phyloP scores from a whole-genome alignment of 23 tunicate genomes.

The Trididemnum clinides region DNA sequence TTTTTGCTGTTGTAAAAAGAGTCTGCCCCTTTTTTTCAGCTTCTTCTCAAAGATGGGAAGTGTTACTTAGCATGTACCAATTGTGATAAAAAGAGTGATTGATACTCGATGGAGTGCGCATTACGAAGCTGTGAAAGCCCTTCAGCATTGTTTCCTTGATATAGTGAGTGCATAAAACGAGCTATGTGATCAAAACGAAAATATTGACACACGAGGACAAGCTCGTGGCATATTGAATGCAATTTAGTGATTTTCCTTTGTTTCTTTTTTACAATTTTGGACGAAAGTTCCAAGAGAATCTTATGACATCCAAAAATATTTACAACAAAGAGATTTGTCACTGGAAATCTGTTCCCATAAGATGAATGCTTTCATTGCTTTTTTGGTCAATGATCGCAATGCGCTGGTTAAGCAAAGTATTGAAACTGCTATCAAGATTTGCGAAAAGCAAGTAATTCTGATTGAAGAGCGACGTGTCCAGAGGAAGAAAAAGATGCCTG shows the following conservation, averaged over 20 bases:
- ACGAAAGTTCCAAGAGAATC: constrained; percentile 33
- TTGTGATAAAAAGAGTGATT: constrained; percentile 17
- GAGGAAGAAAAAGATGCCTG: constrained; percentile 45
- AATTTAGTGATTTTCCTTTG: constrained; percentile 13
- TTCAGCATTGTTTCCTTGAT: constrained; percentile 19
- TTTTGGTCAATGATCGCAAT: constrained; percentile 30
- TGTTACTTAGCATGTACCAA: constrained; percentile 22
- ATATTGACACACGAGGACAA: constrained; percentile 40
- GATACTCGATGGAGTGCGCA: constrained; percentile 35
- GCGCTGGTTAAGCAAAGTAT: constrained; percentile 34
- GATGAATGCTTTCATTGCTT: constrained; percentile 28
- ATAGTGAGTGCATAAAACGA: constrained; percentile 22
- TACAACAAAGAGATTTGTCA: constrained; percentile 28
- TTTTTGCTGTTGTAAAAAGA: constrained; percentile 1
- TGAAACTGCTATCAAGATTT: constrained; percentile 24
- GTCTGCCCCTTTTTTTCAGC: constrained; percentile 18
- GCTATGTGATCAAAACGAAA: constrained; percentile 29
- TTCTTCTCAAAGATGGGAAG: constrained; percentile 28
- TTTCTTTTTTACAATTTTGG: constrained; percentile 47
- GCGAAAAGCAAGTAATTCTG: constrained; percentile 25
- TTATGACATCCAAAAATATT: constrained; percentile 28
- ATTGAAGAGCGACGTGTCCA: constrained; percentile 34
- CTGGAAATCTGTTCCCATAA: constrained; percentile 37
- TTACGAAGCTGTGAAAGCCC: constrained; percentile 21
- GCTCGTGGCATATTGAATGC: constrained; percentile 29